phyloP scores from a whole-genome alignment of 2,797 vertebrate species.

The Ctenosaura bakeri region DNA sequence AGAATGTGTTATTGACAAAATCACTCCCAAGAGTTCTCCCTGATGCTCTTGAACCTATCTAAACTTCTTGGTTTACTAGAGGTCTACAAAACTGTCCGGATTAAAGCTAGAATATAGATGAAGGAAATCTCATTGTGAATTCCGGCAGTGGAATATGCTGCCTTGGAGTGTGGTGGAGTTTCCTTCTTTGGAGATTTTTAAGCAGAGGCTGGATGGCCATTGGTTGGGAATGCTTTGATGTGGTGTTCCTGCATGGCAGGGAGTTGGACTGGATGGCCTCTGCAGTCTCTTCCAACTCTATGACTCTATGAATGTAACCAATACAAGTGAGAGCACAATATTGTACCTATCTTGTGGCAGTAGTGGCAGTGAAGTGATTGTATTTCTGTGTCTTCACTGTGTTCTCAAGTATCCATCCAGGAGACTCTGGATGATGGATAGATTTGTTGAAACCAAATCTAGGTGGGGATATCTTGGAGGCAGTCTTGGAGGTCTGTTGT shows the following conservation, averaged over 20 bases:
- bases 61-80: background rate
- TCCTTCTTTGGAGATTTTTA: no score
- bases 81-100: background rate
- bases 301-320: background rate
- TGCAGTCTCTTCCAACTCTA: no score
- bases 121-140: background rate
- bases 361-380: background rate
- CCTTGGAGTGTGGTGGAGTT: no score
- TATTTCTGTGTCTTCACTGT: background rate
- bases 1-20: background rate
- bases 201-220: no score
- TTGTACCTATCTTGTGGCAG: background rate
- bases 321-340: background rate
- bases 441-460: background rate
- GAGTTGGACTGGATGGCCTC: no score
- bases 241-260: no score
- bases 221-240: no score
- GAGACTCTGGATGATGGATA: background rate
- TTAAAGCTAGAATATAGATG: background rate
- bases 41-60: background rate
- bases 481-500: background rate
- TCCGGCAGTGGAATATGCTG: no score
- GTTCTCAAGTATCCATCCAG: background rate
- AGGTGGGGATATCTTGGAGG: background rate
- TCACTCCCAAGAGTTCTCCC: background rate